Base-by-base conservation (phyloP, 2,797 vertebrate species). In the Lateolabrax maculatus region DNA sequence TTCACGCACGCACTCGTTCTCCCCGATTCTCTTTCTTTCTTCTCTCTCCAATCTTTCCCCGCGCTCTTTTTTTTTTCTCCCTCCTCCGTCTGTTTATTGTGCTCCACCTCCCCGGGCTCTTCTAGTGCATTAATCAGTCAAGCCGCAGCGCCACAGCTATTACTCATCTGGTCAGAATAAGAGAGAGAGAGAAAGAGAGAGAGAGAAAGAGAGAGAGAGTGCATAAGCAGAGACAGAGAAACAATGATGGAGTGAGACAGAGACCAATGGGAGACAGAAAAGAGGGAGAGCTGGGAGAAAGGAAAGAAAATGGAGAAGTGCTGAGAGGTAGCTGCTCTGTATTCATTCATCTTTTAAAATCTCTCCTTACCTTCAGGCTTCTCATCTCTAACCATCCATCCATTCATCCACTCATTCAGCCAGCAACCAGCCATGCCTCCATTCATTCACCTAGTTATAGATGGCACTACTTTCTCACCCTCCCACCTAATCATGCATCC, bases 101-200 rank as follows among this genome's bases (percentile, higher is more conserved):
- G 90, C 90, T 91, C 90, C 88, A 90, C 92, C 91, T 92, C 89
- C 84, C 84, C 84, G 78, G 87, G 85, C 89, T 92, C 84, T 93
- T 84, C 61, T 82, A 93, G 93, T 92, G 87, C 93, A 93, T 94
- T 94, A 94, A 94, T 95, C 94, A 94, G 93, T 93, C 93, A 94
- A 89, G 84, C 85, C 87, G 82, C 79, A 80, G 89, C 57, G 51
- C 88, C 84, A 79, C 63, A 58, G 93, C 91, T 87, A 93, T 94
- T 93, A 93, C 88, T 95, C 94, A 94, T 93, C 89, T 86, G 81
- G 88, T 92, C 92, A 92, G 88, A 89, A 83, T 88, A 51, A 84
- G 85, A 83, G 83, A 85, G 44, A 29, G 75, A 70, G 77, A 56
- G 46, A 55, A 73, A 52, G 71, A 57, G 43, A 69, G 64, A 37